phyloP scores from a whole-genome alignment of 2,797 vertebrate genomes.

The Lacerta bilineata region DNA sequence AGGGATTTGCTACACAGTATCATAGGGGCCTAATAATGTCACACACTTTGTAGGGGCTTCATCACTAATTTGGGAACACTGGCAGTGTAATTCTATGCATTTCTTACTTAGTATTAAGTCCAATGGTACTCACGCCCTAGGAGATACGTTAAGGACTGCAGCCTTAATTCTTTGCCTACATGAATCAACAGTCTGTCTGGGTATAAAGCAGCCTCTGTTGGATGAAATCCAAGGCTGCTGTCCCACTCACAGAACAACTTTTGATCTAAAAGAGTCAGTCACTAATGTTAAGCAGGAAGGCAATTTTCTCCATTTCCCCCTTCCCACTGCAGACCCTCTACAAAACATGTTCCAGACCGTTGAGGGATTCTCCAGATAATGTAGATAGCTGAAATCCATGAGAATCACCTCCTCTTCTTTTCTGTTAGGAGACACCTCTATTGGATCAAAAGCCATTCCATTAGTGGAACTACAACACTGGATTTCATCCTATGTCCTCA shows the following conservation, averaged over 20 bases:
- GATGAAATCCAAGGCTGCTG: not conserved
- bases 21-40: conserved; percentile 35
- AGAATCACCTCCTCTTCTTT: not conserved
- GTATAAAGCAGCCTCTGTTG: not conserved
- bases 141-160: not conserved
- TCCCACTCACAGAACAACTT: not conserved
- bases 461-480: not conserved
- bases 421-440: not conserved
- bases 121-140: not conserved
- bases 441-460: not conserved
- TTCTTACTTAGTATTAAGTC: not conserved
- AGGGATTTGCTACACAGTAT: conserved; percentile 16
- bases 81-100: not conserved
- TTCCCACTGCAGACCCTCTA: not conserved
- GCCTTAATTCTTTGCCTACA: not conserved
- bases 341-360: not conserved
- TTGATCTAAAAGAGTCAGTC: not conserved
- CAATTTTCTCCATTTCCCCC: not conserved
- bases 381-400: too few species aligned
- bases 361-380: not conserved
- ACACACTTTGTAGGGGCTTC: not conserved
- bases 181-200: not conserved
- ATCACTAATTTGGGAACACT: not conserved
- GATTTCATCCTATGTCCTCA: not conserved
- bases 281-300: too few species aligned